Evolutionary conservation across 2,797 vertebrate genomes (phyloP).

Genomic region (Cryptoprocta ferox): DNA sequence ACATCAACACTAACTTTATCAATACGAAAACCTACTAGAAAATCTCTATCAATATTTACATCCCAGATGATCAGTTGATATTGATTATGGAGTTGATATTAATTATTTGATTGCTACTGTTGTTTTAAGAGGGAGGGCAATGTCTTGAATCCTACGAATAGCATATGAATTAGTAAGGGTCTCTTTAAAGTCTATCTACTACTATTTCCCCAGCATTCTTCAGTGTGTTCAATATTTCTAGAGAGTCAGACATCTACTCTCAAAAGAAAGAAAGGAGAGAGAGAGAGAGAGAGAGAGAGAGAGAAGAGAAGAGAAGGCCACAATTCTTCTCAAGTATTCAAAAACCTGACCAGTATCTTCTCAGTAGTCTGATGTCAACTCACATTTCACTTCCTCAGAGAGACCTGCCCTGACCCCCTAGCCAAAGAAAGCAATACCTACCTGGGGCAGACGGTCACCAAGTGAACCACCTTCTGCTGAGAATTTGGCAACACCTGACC

Average conservation of each 20-base stretch:
- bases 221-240: background rate
- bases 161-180: background rate
- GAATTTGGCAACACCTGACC: background rate
- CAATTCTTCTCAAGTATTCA: conserved; percentile 10
- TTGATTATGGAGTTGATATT: background rate
- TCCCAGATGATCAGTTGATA: background rate
- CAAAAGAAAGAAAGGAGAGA: background rate
- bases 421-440: background rate
- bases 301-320: background rate
- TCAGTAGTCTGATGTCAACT: background rate
- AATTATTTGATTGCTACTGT: background rate
- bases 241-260: conserved; percentile 4
- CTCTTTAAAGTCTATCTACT: background rate
- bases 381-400: conserved; percentile 21
- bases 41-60: background rate
- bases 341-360: conserved; percentile 8
- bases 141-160: background rate
- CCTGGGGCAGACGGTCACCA: background rate
- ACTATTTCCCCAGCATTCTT: background rate
- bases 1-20: conserved; percentile 44
- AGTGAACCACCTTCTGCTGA: background rate
- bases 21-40: conserved; percentile 4
- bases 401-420: background rate
- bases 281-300: too few species aligned
- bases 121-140: conserved; percentile 4